Evolutionary conservation across 2,797 vertebrate species (phyloP).

Genomic region (Ficedula albicollis): DNA sequence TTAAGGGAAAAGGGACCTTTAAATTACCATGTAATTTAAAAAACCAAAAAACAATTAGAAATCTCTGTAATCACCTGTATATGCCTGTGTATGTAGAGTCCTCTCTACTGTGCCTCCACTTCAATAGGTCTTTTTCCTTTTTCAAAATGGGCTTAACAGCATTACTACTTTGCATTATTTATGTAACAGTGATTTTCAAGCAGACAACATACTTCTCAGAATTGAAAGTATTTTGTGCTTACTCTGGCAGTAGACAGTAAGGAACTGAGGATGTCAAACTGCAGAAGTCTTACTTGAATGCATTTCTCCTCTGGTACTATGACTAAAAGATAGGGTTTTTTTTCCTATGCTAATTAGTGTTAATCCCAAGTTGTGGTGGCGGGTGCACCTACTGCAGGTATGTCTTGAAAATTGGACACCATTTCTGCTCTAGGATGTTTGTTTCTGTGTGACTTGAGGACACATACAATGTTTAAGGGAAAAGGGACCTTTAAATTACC

Average conservation of each 20-base stretch:
- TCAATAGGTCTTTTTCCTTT: not conserved
- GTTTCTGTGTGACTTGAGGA: not conserved
- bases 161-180: not conserved
- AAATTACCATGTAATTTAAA: not conserved
- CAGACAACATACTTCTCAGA: not conserved
- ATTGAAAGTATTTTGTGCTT: not conserved
- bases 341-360: too few relatives aligned
- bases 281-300: not conserved
- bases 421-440: not conserved
- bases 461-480: not conserved
- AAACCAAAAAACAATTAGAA: not conserved
- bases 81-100: not conserved
- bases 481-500: not conserved
- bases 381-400: slow-evolving; percentile 78
- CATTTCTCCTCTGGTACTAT: not conserved
- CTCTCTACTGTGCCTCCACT: not conserved
- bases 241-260: not conserved
- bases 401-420: not conserved
- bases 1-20: not conserved
- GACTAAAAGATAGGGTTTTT: not conserved
- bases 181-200: not conserved
- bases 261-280: not conserved
- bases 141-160: not conserved
- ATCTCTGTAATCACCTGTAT: not conserved
- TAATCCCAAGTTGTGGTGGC: slow-evolving; percentile 73